Conservation (phyloP, 2,888 invertebrate genomes). For the Malacosoma neustria region DNA sequence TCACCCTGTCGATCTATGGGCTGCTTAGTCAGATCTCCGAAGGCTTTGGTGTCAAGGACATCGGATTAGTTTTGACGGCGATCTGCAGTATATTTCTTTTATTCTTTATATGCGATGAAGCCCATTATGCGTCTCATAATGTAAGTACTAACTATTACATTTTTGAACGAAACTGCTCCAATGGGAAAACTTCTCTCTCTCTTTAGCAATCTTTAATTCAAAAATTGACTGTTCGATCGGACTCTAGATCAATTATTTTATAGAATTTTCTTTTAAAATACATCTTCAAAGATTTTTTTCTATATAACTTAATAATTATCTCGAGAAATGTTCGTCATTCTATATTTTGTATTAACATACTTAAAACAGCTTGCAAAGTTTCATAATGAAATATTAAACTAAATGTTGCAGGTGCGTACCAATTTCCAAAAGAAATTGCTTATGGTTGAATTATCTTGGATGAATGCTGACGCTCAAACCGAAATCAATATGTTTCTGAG, state of each 20-base stretch:
- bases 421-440: conserved; percentile 84
- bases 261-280: too few species aligned
- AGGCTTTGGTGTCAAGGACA: conserved; percentile 82
- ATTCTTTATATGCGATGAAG: conserved; percentile 84
- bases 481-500: conserved; percentile 85
- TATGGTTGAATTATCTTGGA: conserved; percentile 83
- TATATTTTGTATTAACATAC: too few species aligned
- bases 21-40: conserved; percentile 82
- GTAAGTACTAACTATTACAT: conserved; percentile 49
- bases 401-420: conserved; percentile 75
- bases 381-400: too few species aligned
- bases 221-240: too few species aligned
- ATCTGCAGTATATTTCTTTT: conserved; percentile 77
- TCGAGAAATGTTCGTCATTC: too few species aligned
- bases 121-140: conserved; percentile 82
- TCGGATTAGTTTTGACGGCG: conserved; percentile 80
- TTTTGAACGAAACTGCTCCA: not conserved
- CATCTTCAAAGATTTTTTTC: too few species aligned
- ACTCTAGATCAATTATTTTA: too few species aligned
- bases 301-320: too few species aligned
- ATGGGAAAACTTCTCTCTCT: too few species aligned
- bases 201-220: too few species aligned
- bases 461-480: conserved; percentile 84
- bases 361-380: too few species aligned
- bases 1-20: conserved; percentile 84